Base-by-base conservation (phyloP, 2,888 invertebrate species). In the Chironomus riparius region DNA sequence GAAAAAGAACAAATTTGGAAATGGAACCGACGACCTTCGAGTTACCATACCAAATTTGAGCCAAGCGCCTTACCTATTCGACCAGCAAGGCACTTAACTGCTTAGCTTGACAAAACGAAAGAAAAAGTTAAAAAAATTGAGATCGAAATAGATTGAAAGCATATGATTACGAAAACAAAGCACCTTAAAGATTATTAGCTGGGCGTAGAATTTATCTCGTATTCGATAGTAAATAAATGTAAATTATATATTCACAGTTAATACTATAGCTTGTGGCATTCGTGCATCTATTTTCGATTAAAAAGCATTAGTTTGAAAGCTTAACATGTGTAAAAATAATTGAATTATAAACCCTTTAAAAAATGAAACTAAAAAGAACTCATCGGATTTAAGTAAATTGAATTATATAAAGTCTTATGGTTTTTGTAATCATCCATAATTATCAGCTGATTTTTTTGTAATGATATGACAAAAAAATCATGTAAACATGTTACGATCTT, bases 271-370 rank as follows among this genome's bases (percentile, higher is more conserved):
- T 65, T 22, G 62, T 24, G 62, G 62, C 62, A 65, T 21, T 65
- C 62, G 62, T 65, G 62, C 62, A 65, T 65, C 62, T 65, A 65
- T 65, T 65, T 65, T 65, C 24, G 15, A 65, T 65, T 65, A 65
- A 65, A 65, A 4, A 22, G 50, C 7, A 50, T 50, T 15, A 50
- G 50, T 15, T n/a, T 15, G 1, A 28, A 28, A 28, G 28, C 28
- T 28, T 28, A 22, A 24, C 24, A 24, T 65, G 62, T 10, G 21
- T 21, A 4, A 21, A 24, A 21, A 65, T 65, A 62, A 65, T 65
- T 65, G 62, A 65, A 65, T n/a, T 65, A 21, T 4, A 65, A 65
- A 21, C 62, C 22, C 12, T 22, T 65, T 65, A 12, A 22, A n/a
- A 22, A 21, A 65, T 15, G 21, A 24, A 18, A 22, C 62, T 10